A percentile compares a stretch with the other conserved stretches of the same genome.
These are phyloP conservation scores for Aphelenchoides avenae DNA, from an alignment of 1,140 invertebrate genomes.

Conservation along the genomic window DNA sequence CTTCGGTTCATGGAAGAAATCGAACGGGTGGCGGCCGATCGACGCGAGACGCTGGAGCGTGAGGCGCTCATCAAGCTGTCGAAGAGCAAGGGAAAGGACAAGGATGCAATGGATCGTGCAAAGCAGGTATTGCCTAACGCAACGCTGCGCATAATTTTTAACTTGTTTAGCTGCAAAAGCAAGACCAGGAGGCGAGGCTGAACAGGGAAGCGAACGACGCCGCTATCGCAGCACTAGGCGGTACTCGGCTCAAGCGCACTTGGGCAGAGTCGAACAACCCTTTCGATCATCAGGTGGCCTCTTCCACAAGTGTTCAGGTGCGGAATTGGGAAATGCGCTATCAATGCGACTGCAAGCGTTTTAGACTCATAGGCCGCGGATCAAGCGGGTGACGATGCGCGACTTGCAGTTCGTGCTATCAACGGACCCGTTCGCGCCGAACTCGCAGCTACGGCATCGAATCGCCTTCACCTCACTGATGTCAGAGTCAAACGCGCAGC, in stretches of 20 bases:
- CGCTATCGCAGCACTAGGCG: constrained; percentile 41
- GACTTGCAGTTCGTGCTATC: constrained; percentile 32
- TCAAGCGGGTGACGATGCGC: constrained; percentile 44
- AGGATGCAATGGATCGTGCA: constrained; percentile 40
- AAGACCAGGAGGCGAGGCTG: constrained; percentile 36
- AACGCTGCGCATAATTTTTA: not conserved
- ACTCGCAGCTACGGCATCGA: constrained; percentile 8
- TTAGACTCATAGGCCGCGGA: constrained; percentile 31
- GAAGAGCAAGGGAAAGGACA: constrained; percentile 37
- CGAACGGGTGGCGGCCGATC: constrained; percentile 21
- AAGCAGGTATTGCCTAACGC: constrained; percentile 34
- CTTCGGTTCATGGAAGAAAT: constrained; percentile 39
- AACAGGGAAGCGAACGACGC: constrained; percentile 42
- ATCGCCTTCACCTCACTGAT: constrained; percentile 14
- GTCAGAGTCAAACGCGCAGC: too few species aligned
- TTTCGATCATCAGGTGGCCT: too few species aligned
- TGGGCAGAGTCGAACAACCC: too few species aligned
- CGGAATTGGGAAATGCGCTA: not conserved
- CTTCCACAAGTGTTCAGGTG: constrained; percentile 25
- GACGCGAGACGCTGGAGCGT: constrained; percentile 26
- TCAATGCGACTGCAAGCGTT: constrained; percentile 5
- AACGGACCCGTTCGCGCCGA: constrained; percentile 13
- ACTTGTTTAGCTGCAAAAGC: constrained; percentile 36
- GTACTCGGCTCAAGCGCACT: too few species aligned
- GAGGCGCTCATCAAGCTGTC: constrained; percentile 33